Evolutionary conservation across 2,797 vertebrate species (phyloP).

Genomic region (Lagodon rhomboides): DNA sequence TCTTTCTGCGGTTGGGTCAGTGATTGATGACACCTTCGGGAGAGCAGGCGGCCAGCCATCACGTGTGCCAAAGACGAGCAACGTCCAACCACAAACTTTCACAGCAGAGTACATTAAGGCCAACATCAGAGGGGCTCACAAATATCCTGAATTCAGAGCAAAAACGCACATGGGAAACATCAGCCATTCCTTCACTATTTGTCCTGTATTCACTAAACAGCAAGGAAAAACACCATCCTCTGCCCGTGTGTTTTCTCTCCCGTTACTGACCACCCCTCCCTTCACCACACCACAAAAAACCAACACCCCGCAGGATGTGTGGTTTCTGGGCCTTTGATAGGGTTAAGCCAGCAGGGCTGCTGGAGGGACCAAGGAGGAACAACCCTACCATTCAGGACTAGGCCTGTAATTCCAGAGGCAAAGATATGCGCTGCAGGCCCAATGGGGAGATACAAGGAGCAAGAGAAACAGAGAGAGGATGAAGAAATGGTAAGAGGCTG

Average conservation of each 20-base stretch:
- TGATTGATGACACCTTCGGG: slow-evolving; percentile 41
- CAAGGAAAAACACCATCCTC: slow-evolving; percentile 52
- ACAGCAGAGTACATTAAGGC: slow-evolving; percentile 32
- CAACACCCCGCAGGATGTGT: slow-evolving; percentile 73
- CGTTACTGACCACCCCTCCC: slow-evolving; percentile 39
- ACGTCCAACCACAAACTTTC: slow-evolving; percentile 35
- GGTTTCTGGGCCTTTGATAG: slow-evolving; percentile 76
- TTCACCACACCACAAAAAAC: slow-evolving; percentile 58
- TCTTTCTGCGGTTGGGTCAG: slow-evolving; percentile 21
- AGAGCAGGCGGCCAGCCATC: slow-evolving; percentile 32
- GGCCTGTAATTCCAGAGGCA: slow-evolving; percentile 73
- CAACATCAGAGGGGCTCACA: slow-evolving; percentile 48
- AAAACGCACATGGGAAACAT: slow-evolving; percentile 60
- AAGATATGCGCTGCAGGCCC: slow-evolving; percentile 57
- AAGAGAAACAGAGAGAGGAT: slow-evolving; percentile 3
- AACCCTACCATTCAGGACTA: slow-evolving; percentile 77
- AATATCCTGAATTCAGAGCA: slow-evolving; percentile 38
- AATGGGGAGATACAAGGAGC: slow-evolving; percentile 36
- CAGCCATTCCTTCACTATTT: slow-evolving; percentile 56
- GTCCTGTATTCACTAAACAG: slow-evolving; percentile 41
- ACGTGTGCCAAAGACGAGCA: slow-evolving; percentile 42
- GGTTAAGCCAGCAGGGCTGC: slow-evolving; percentile 65
- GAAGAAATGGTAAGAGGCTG: not conserved
- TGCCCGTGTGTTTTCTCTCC: slow-evolving; percentile 58
- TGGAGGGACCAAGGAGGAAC: slow-evolving; percentile 66